Conservation (phyloP, 2,113 vertebrate genomes). For the Leucopsar rothschildi region DNA sequence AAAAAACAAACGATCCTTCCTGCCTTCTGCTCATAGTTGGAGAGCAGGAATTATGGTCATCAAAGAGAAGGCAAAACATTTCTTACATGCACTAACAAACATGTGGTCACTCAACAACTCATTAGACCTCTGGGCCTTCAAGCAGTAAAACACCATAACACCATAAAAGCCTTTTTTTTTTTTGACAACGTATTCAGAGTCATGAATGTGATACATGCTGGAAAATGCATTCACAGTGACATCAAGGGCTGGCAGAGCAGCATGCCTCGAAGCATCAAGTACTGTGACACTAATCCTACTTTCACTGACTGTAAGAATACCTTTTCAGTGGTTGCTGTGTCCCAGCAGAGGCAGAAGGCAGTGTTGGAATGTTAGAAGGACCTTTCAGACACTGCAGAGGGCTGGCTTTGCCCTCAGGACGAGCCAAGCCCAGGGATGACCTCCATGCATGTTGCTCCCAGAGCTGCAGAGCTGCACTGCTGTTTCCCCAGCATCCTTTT, state of each 20-base stretch:
- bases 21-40: not conserved
- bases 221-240: not conserved
- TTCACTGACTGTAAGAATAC: not conserved
- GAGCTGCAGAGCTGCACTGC: not conserved
- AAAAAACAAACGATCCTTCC: not conserved
- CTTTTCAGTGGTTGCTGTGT: not conserved
- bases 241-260: not conserved
- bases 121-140: not conserved
- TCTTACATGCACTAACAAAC: not conserved
- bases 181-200: not conserved
- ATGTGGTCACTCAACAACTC: not conserved
- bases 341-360: not conserved
- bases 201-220: not conserved
- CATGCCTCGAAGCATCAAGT: not conserved
- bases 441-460: fast-evolving
- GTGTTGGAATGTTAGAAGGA: fast-evolving
- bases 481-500: not conserved
- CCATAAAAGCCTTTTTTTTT: not conserved
- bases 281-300: not conserved
- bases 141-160: not conserved
- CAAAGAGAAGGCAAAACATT: not conserved
- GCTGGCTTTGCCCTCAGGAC: not conserved
- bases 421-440: not conserved
- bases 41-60: not conserved
- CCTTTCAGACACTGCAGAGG: not conserved